phyloP scores from a whole-genome alignment of 2,888 invertebrate species.

The Stenolophus ochropezus region DNA sequence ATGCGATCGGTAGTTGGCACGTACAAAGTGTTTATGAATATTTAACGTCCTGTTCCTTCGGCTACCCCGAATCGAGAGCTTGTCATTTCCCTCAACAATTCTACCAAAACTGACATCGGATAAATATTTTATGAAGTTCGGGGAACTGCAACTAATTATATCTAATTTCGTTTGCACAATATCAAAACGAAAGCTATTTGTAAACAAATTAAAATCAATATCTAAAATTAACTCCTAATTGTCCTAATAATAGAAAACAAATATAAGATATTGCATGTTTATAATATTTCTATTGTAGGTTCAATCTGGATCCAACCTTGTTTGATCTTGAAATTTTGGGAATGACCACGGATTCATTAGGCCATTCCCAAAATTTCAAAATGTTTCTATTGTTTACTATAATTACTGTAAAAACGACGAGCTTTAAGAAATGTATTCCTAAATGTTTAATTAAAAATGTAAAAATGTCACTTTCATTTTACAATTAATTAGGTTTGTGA shows the following conservation, averaged over 20 bases:
- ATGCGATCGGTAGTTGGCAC: neutral
- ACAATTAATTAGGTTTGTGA: no score
- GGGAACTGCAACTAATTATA: neutral
- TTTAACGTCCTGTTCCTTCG: neutral
- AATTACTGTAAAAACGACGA: no score
- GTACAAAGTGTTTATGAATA: neutral
- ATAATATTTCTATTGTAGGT: no score
- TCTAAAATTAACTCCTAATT: constrained; percentile 2
- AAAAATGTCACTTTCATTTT: no score
- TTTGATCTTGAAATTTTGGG: no score
- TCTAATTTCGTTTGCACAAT: neutral
- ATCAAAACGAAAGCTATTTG: neutral
- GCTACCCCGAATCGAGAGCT: neutral
- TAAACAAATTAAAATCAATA: neutral
- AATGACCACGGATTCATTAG: no score
- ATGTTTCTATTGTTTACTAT: no score
- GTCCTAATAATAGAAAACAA: neutral
- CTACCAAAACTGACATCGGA: neutral
- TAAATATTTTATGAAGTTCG: neutral
- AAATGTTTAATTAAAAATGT: no score
- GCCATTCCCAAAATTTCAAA: no score
- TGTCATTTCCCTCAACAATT: neutral
- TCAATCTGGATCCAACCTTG: no score
- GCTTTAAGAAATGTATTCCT: no score
- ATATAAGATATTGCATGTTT: no score